phyloP scores from a whole-genome alignment of 2,888 invertebrate genomes.

The Ochropleura plecta region DNA sequence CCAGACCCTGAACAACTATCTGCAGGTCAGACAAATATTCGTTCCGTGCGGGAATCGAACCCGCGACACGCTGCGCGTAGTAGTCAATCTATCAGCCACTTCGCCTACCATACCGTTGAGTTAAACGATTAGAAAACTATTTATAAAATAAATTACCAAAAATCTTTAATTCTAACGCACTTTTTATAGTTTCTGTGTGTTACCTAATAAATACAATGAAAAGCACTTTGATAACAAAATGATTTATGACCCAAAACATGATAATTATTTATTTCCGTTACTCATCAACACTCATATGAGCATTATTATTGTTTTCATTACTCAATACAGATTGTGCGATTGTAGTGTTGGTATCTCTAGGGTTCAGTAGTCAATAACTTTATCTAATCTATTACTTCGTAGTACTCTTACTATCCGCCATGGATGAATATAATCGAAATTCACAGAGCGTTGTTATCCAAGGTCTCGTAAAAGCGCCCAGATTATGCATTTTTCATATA shows the following conservation, averaged over 20 bases:
- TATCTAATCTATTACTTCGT: neutral
- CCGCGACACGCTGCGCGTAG: no score
- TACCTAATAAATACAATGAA: constrained; percentile 14
- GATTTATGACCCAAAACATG: constrained; percentile 11
- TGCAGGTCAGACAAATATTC: no score
- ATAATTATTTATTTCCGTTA: constrained; percentile 28
- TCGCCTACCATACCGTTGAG: neutral
- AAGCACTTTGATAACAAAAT: constrained; percentile 19
- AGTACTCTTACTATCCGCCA: neutral
- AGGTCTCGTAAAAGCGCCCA: neutral
- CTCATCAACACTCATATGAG: constrained; percentile 26
- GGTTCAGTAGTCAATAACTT: constrained; percentile 24
- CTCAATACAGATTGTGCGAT: constrained; percentile 18
- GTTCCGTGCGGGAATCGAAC: no score
- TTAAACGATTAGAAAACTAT: neutral
- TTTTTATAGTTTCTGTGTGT: neutral
- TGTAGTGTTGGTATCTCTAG: constrained; percentile 19
- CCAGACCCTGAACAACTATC: no score
- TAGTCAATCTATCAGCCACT: no score
- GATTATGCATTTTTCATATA: neutral
- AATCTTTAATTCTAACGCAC: neutral
- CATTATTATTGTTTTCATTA: constrained; percentile 43
- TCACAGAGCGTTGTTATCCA: neutral
- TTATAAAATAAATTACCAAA: no score
- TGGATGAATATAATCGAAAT: neutral